Evolutionary conservation across 2,888 invertebrate genomes (phyloP).

Genomic region (Theristus sp.): DNA sequence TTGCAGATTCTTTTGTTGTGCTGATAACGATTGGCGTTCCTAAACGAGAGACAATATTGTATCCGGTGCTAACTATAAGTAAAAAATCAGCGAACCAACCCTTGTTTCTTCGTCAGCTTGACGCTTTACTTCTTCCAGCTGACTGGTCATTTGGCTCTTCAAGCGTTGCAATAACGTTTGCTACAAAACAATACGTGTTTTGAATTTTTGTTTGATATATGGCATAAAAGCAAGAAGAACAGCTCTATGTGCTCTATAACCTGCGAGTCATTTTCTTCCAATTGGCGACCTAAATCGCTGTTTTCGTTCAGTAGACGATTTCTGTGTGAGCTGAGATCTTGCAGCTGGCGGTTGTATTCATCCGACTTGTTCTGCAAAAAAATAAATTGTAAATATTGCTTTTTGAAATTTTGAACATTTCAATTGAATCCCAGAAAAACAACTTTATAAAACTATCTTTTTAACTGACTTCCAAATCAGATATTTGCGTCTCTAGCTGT

Average conservation of each 20-base stretch:
- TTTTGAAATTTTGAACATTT: no score
- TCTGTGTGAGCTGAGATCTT: slow-evolving; percentile 62
- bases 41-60: no score
- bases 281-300: slow-evolving; percentile 79
- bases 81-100: no score
- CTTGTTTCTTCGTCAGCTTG: slow-evolving; percentile 81
- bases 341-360: slow-evolving; percentile 84
- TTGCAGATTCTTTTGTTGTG: slow-evolving; percentile 92
- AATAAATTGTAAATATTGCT: background rate
- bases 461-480: slow-evolving; percentile 80
- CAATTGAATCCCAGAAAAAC: no score
- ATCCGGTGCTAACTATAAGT: no score
- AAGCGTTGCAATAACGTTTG: slow-evolving; percentile 52
- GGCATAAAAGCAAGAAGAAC: background rate
- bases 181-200: background rate
- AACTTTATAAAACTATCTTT: no score
- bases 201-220: background rate
- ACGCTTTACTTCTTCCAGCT: slow-evolving; percentile 94
- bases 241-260: slow-evolving; percentile 56
- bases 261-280: slow-evolving; percentile 97
- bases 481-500: slow-evolving; percentile 31
- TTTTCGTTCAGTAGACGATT: slow-evolving; percentile 93
- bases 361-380: slow-evolving; percentile 70
- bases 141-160: slow-evolving; percentile 76
- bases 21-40: slow-evolving; percentile 27